These are phyloP conservation scores for Hydroisotoma schaefferi DNA, from an alignment of 2,888 invertebrate genomes.

Conservation along the genomic window DNA sequence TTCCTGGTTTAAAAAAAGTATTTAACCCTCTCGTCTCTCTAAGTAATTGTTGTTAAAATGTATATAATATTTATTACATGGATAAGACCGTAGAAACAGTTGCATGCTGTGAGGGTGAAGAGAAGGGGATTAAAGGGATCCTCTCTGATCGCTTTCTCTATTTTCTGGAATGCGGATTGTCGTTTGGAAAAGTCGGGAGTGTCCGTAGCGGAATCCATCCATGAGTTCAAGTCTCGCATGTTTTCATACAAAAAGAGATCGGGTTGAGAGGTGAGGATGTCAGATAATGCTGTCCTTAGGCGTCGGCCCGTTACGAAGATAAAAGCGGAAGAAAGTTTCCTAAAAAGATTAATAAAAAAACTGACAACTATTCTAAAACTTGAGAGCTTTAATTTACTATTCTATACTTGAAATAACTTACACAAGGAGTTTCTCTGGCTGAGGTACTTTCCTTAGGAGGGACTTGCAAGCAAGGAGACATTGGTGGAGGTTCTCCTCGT, in stretches of 20 bases:
- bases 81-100: slow-evolving; percentile 26
- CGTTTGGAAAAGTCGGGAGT: slow-evolving; percentile 32
- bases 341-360: slow-evolving; percentile 5
- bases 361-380: no score
- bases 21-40: neutral
- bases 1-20: slow-evolving; percentile 26
- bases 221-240: slow-evolving; percentile 29
- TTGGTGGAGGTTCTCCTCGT: slow-evolving; percentile 36
- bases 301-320: slow-evolving; percentile 33
- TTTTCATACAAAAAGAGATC: slow-evolving; percentile 18
- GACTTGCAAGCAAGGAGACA: slow-evolving; percentile 33
- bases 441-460: slow-evolving; percentile 16
- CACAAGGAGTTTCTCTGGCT: slow-evolving; percentile 16
- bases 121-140: slow-evolving; percentile 15
- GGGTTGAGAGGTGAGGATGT: slow-evolving; percentile 19
- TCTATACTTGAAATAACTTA: slow-evolving; percentile 17
- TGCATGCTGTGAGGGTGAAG: slow-evolving; percentile 21
- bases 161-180: slow-evolving; percentile 27
- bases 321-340: slow-evolving; percentile 33
- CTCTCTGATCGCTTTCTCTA: slow-evolving; percentile 15
- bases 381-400: no score
- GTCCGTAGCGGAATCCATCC: slow-evolving; percentile 27
- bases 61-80: slow-evolving; percentile 20
- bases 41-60: neutral
- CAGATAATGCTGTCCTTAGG: slow-evolving; percentile 25